phyloP scores from a whole-genome alignment of 2,888 invertebrate genomes.

The Bruchidius siliquastri region DNA sequence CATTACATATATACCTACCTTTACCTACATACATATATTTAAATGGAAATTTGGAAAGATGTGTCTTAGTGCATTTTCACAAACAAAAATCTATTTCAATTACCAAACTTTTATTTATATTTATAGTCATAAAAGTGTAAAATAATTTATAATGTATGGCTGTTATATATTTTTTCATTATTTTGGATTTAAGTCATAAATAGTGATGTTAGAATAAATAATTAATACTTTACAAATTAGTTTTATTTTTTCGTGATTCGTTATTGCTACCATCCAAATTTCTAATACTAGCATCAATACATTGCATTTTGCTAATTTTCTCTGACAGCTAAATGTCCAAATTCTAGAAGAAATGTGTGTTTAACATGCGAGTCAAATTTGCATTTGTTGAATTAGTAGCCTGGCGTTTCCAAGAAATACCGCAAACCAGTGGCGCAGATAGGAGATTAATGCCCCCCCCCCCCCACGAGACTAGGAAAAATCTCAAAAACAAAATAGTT shows the following conservation, averaged over 20 bases:
- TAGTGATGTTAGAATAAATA: constrained; percentile 46
- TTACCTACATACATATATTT: not conserved
- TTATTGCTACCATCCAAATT: no score
- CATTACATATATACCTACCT: constrained; percentile 1
- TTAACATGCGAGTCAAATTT: no score
- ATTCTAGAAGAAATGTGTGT: no score
- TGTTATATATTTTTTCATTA: constrained; percentile 47
- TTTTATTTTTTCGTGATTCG: not conserved
- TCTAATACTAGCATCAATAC: no score
- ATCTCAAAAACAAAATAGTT: no score
- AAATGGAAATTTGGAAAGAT: not conserved
- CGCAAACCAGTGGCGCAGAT: no score
- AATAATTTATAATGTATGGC: constrained; percentile 46
- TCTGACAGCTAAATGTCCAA: no score
- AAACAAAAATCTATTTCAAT: constrained; percentile 5
- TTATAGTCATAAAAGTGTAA: constrained; percentile 29
- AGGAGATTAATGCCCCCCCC: no score
- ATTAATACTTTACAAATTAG: constrained; percentile 5
- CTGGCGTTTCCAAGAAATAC: no score
- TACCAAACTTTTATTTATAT: constrained; percentile 22
- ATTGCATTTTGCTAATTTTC: no score
- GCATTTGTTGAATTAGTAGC: no score
- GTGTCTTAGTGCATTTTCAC: not conserved
- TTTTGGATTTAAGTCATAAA: constrained; percentile 43
- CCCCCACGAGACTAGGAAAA: no score